Base-by-base conservation (phyloP, 2,888 invertebrate species). In the Liopterus haemorrhoidalis region DNA sequence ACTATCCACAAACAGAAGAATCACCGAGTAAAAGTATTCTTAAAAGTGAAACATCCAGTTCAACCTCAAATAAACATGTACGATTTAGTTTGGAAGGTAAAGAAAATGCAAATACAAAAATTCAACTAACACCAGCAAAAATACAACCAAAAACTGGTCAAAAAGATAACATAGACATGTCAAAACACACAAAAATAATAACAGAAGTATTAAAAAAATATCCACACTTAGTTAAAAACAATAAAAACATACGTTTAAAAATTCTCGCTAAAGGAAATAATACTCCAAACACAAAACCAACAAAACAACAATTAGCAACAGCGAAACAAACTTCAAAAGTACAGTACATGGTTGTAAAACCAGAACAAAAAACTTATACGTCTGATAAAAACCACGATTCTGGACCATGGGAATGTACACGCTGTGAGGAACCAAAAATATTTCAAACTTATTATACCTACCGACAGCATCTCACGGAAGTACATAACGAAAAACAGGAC, bases 191-290 rank as follows among this genome's bases (percentile, higher is more conserved):
- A 1, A 89, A 87, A 69, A 87, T 91, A 39, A 89, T 91, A 44
- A 81, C 86, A 48, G 89, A 89, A 68, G 87, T 91, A 25, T 64
- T 91, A 24, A 88, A 89, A 54, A 90, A 89, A 63, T 90, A 88
- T 72, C 90, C 91, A 1, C 85, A 90, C 65, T 72, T 91, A 48
- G 84, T 90, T 0, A 87, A 86, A 63, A 84, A 84, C 57, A 89
- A 86, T 59, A 89, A 88, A 64, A 91, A 87, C 59, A 89, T 91
- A 21, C 83, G 86, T 61, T 65, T 91, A 11, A 90, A 89, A 69
- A 89, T 91, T 50, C 76, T 89, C 66, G 81, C 86, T 46, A 80
- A 78, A 46, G 50, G 47, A 30, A 48, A 49, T 3, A 50, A 46
- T 25, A n/a, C 33, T 18, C 9, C 30, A 20, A 31, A 45, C 33